Base-by-base conservation (phyloP, 1,140 invertebrate species). In the Achatina immaculata region DNA sequence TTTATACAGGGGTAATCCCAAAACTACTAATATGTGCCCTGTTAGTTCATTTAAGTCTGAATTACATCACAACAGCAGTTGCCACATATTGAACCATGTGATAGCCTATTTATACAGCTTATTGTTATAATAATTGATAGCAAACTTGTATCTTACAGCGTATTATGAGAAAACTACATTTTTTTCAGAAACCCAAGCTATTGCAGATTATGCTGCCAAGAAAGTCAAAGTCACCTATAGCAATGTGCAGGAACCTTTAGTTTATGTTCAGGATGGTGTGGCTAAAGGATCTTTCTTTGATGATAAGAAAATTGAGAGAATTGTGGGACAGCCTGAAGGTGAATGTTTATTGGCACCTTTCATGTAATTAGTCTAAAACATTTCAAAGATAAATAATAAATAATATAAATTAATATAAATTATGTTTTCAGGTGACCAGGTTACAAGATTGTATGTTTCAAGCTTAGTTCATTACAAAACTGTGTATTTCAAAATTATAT, bases 141-240 rank as follows among this genome's bases (percentile, higher is more conserved):
- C n/a, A n/a, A n/a, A n/a, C n/a, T n/a, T n/a, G n/a, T n/a, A n/a
- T n/a, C n/a, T n/a, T n/a, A n/a, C n/a, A n/a, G n/a, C n/a, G n/a
- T n/a, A n/a, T n/a, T n/a, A n/a, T n/a, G n/a, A n/a, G n/a, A n/a
- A n/a, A n/a, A n/a, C n/a, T n/a, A n/a, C 31, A 21, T 45, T 3
- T 34, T 6, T 62, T 62, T 28, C 55, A 77, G 74, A 77, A 51
- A 77, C 51, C 2, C 74, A 77, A 38, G 16, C 51, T 1, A 19
- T 94, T 0, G 89, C 92, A 65, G 95, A 95, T 0, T 92, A 93
- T 0, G 91, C 92, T 51, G 87, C 93, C 84, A 55, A 87, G 86
- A 90, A 80, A 83, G 94, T 96, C 0, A 93, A 93, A 87, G 90
- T 96, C 24, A 91, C 91, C 19, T 95, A 95, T 81, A 83, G 84